Base-by-base conservation (phyloP, 2,797 vertebrate species). In the Cephalopachus bancanus region DNA sequence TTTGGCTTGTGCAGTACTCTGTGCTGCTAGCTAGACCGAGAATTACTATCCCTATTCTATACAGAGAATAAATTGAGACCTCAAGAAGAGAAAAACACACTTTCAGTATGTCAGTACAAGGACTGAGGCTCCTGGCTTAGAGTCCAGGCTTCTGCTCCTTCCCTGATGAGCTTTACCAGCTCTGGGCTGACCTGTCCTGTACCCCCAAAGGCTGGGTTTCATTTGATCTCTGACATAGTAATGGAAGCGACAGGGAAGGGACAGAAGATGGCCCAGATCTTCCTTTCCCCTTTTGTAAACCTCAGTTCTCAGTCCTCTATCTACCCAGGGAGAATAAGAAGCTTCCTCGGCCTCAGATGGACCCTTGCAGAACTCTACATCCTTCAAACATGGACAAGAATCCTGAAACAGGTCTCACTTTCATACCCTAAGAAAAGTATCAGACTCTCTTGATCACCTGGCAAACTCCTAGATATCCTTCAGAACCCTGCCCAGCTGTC, bases 401-500 rank as follows among this genome's bases (percentile, higher is more conserved):
- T 88, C 72, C 81, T 55, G 71, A 69, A 37, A 44, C 57, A 67
- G 37, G 69, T 51, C 71, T 91, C 51, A 72, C 37, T 3, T 89
- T 55, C 37, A 49, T 19, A 59, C 53, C 37, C n/a, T 49, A 83
- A 64, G 75, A 37, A 83, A 67, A 74, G 10, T 4, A 33, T 19
- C 64, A 59, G 89, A 65, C 26, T 64, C 30, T 65, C 60, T 33
- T 57, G 49, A 71, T 62, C 55, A 60, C 37, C 19, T n/a, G 69
- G 81, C 37, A 89, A 93, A 94, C 88, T 67, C 78, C 71, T 62
- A 60, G 16, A 12, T 71, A 88, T 75, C 28, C 84, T 79, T 93
- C 78, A 88, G 91, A 93, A 74, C 37, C 64, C 44, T 84, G 28
- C 11, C 37, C 30, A 33, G 37, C 20, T 78, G 14, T 71, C 22